These are phyloP conservation scores for Equus quagga DNA, from an alignment of 2,113 vertebrate species.

Conservation along the genomic window DNA sequence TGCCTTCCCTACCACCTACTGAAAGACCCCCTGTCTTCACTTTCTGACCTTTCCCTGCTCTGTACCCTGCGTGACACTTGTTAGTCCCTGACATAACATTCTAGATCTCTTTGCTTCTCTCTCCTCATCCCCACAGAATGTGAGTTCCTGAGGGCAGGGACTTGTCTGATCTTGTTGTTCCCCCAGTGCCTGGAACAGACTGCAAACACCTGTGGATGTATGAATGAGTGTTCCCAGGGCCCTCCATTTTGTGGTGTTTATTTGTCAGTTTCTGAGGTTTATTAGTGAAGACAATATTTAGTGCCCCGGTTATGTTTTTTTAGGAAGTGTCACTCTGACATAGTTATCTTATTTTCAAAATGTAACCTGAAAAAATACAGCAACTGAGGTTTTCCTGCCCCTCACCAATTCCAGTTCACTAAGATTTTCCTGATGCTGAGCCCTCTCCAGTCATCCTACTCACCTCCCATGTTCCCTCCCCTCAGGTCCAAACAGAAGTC, in stretches of 20 bases:
- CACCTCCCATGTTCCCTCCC: accelerated
- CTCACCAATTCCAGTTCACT: not conserved
- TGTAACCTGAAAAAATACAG: not conserved
- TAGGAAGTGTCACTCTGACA: not conserved
- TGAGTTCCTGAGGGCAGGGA: not conserved
- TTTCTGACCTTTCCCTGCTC: not conserved
- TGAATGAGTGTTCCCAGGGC: accelerated
- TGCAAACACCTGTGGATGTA: not conserved
- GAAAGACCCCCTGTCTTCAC: not conserved
- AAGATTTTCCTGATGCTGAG: too few species aligned
- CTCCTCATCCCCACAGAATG: accelerated
- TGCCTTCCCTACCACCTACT: accelerated
- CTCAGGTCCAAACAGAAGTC: not conserved
- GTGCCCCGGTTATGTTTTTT: not conserved
- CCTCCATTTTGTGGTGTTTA: too few species aligned
- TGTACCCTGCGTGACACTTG: accelerated
- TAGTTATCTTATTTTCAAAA: not conserved
- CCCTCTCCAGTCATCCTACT: accelerated
- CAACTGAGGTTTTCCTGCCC: accelerated
- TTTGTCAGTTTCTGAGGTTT: accelerated
- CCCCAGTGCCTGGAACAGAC: not conserved
- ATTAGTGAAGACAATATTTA: not conserved
- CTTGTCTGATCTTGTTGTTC: not conserved
- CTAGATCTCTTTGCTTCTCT: not conserved
- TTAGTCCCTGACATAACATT: not conserved